Evolutionary conservation across 2,797 vertebrate genomes (phyloP), one percentile per base, ranked within the genome.

Genomic region (Triplophysa bombifrons): DNA sequence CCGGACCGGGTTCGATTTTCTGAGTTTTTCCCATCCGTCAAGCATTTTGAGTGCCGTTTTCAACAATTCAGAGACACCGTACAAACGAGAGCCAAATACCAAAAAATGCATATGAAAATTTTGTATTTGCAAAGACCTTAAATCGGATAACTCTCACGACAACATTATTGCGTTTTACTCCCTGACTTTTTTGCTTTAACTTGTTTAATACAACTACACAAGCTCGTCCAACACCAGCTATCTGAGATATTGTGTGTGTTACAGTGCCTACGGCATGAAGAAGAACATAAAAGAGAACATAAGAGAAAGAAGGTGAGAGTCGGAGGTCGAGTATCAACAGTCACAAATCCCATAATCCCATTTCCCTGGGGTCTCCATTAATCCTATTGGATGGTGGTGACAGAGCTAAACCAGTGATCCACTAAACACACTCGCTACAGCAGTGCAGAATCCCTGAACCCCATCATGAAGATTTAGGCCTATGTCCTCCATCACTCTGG

Each of bases 341-440:
- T 41, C 73, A 4, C 46, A 81, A 84, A 84, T 81, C 85, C 78
- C 82, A 80, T 88, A 86, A 90, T 88, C 86, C 78, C 72, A 85
- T 90, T 85, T 87, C 72, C 75, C 83, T 80, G 58, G 34, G 74
- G 81, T 80, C 80, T 76, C 13, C 20, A 86, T 80, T 89, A 87
- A 89, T 86, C 87, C 78, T 51, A 74, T 64, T 0, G 79, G 86
- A 88, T 87, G 88, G 84, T 65, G 38, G 71, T 61, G 69, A 70
- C n/a, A 58, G 55, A 58, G 30, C 63, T 64, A 71, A 71, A 51
- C 34, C 51, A 76, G 22, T 16, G 38, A 78, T 70, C 48, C 69
- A 70, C 48, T 67, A 41, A 56, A 25, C 81, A 55, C 53, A 50
- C 74, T 50, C 65, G 48, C 27, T 20, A 64, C 12, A 11, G 1